Percentiles rank a stretch among this genome's conserved stretches.
phyloP scores from a whole-genome alignment of 92 coral and sea anemone species.

The Scolanthus callimorphus region DNA sequence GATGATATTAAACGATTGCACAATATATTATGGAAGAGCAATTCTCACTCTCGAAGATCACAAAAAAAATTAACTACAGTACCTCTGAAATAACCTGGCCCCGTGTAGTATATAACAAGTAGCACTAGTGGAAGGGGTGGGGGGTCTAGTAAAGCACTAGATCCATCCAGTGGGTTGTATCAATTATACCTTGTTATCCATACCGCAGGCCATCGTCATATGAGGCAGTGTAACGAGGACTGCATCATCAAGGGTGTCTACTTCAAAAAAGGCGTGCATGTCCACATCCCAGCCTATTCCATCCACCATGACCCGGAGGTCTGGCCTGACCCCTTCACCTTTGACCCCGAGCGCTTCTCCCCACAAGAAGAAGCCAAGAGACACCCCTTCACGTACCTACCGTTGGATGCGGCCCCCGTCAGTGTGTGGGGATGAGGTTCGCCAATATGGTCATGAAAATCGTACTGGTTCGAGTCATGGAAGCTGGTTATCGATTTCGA shows the following conservation, averaged over 20 bases:
- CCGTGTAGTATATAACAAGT: no score
- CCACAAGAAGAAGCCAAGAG: conserved; percentile 14
- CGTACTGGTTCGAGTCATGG: conserved; percentile 8
- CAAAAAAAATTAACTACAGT: no score
- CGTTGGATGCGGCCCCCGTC: conserved; percentile 36
- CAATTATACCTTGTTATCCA: no score
- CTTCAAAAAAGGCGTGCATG: conserved; percentile 30
- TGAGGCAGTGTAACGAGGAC: conserved; percentile 30
- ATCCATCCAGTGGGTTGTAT: no score
- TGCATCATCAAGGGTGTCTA: conserved; percentile 29
- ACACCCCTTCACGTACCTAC: conserved; percentile 14
- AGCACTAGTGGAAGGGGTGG: no score
- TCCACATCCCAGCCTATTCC: conserved; percentile 29
- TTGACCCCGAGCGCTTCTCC: conserved; percentile 31
- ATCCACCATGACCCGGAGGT: conserved; percentile 43
- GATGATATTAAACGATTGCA: no score
- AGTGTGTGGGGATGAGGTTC: conserved; percentile 20
- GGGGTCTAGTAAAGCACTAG: no score
- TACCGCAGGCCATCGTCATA: conserved; percentile 43
- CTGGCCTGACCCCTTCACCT: conserved; percentile 43
- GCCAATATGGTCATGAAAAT: conserved; percentile 26
- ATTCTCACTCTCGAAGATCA: no score
- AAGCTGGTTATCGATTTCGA: conserved; percentile 16
- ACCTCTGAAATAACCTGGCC: no score
- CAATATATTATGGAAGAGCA: no score